Evolutionary conservation across 2,113 vertebrate genomes (phyloP), one percentile per base, ranked within the genome.

Genomic region (Grantiella picta): DNA sequence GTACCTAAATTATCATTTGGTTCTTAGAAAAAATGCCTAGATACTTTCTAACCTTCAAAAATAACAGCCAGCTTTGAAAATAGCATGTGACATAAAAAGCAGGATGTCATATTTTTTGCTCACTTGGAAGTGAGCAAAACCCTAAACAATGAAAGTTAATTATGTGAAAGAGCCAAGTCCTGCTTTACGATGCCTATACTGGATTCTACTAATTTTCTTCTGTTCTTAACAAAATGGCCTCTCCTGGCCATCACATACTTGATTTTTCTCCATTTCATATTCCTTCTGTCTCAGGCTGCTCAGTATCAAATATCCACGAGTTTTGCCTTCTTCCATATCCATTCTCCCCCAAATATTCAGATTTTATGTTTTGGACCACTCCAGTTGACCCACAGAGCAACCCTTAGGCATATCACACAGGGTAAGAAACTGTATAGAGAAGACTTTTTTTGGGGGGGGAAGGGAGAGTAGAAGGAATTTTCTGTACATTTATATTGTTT

Each of bases 401-500:
- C 27, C 6, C 19, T 47, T 54, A 54, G 22, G 28, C 33, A 28
- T 53, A 35, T 38, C 45, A 50, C 4, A 20, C 13, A 57, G 6
- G 23, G 29, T 38, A 42, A 63, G 24, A 90, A 47, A 10, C 18
- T 54, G 12, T 38, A 36, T 8, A 65, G 24, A 33, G 64, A 72
- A 69, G 3, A 14, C 5, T 14, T n/a, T 36, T 28, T 17, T 21
- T 0, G 0, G 5, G 11, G 10, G 6, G 5, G 13, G 5, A 21
- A 38, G 25, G 36, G 12, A 64, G 35, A 75, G 27, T 35, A 54
- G 29, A 78, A 54, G 3, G 3, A 25, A 36, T 81, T 31, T 73
- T 66, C 33, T 66, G 5, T 52, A 28, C 14, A 22, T 78, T 64
- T 22, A 16, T 56, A 33, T 50, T 15, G 12, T 40, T 82, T 86